Conservation (phyloP, 2,113 vertebrate species). For the Phaetusa simplex region DNA sequence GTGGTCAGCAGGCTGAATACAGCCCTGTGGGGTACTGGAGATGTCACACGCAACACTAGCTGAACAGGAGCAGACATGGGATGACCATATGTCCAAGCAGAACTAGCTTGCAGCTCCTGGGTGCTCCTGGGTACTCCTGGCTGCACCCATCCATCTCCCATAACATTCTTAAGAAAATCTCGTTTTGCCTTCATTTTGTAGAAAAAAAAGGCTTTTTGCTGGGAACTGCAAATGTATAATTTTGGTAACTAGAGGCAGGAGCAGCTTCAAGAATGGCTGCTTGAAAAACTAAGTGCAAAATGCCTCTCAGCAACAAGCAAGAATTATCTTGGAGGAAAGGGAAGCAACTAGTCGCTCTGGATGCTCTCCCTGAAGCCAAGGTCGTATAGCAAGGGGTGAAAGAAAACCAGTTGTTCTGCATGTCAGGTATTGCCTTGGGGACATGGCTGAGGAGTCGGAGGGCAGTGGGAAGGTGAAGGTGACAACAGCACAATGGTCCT, state of each 20-base stretch:
- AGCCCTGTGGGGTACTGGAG: not conserved
- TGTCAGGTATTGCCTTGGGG: not conserved
- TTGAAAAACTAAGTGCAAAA: not conserved
- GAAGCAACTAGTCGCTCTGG: not conserved
- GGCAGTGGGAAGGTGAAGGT: not conserved
- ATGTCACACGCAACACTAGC: not conserved
- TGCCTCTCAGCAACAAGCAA: not conserved
- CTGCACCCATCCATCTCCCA: not conserved
- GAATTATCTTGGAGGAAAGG: not conserved
- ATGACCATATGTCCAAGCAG: not conserved
- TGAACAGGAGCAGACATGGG: not conserved
- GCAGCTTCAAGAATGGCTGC: not conserved
- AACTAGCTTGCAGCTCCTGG: not conserved
- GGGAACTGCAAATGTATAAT: not conserved
- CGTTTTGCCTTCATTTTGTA: not conserved
- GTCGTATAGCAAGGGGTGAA: not conserved
- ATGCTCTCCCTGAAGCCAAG: not conserved
- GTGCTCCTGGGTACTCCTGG: not conserved
- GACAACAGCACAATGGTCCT: not conserved
- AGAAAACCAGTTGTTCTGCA: not conserved
- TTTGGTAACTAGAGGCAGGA: not conserved
- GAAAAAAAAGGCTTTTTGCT: not conserved
- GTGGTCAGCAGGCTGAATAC: not conserved
- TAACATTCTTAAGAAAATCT: not conserved
- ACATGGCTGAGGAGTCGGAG: not conserved